Conservation (phyloP, 2,113 vertebrate species). For the Pseudopipra pipra region DNA sequence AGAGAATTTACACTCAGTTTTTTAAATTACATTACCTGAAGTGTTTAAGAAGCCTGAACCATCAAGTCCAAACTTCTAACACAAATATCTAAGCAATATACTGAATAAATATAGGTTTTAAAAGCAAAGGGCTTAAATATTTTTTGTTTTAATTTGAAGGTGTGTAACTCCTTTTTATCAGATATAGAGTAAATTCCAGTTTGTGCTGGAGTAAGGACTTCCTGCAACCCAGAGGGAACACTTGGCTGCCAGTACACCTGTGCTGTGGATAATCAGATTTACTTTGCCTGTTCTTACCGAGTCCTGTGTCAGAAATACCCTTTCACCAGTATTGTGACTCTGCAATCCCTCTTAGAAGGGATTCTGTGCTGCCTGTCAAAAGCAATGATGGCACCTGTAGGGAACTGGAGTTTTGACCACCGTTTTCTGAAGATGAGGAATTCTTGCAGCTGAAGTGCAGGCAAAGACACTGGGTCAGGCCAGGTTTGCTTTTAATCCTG, state of each 20-base stretch:
- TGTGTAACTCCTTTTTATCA: neutral
- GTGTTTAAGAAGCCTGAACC: neutral
- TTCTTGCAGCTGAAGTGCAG: neutral
- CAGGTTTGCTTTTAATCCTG: neutral
- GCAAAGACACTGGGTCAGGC: neutral
- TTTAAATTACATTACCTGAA: neutral
- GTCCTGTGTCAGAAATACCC: neutral
- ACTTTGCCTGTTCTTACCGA: neutral
- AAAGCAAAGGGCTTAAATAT: neutral
- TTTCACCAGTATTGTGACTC: neutral
- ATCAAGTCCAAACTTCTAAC: neutral
- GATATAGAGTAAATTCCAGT: neutral
- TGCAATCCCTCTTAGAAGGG: neutral
- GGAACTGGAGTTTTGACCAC: neutral
- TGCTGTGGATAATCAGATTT: neutral
- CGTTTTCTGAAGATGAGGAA: neutral
- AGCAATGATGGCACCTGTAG: neutral
- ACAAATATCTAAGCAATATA: neutral
- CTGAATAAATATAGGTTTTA: neutral
- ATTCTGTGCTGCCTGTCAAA: neutral
- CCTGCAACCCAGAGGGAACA: neutral
- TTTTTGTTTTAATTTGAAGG: neutral
- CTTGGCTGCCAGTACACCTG: fast-evolving
- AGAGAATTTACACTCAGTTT: neutral
- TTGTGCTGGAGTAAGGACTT: neutral